Conservation (phyloP, 2,888 invertebrate species). For the Drosophila paucipuncta region DNA sequence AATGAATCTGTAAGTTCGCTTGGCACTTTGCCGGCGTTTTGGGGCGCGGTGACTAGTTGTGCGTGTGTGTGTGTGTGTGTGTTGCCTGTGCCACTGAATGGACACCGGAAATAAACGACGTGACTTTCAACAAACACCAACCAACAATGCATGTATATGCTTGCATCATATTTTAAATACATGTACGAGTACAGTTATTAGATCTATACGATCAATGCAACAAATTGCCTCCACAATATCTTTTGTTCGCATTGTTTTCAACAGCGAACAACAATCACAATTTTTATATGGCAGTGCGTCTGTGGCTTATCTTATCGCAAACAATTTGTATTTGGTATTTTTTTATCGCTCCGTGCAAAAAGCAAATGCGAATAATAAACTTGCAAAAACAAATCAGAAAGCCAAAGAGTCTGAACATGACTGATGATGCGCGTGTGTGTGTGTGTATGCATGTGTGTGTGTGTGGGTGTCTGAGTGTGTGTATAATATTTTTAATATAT, state of each 20-base stretch:
- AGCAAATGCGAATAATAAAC: slow-evolving; percentile 61
- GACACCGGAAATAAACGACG: slow-evolving; percentile 84
- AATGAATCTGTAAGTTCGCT: slow-evolving; percentile 79
- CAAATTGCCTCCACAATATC: not conserved
- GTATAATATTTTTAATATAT: slow-evolving; percentile 22
- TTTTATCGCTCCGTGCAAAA: slow-evolving; percentile 72
- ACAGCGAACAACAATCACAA: slow-evolving; percentile 31
- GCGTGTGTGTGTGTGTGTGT: not conserved
- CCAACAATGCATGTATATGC: slow-evolving; percentile 47
- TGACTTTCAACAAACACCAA: slow-evolving; percentile 80
- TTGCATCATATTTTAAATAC: not conserved
- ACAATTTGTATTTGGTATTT: slow-evolving; percentile 61
- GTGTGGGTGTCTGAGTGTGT: slow-evolving; percentile 9
- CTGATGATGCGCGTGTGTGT: slow-evolving; percentile 49
- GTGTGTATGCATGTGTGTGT: slow-evolving; percentile 1
- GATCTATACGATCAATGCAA: slow-evolving; percentile 12
- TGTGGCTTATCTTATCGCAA: slow-evolving; percentile 67
- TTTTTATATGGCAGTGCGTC: slow-evolving; percentile 29
- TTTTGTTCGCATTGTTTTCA: too few species aligned
- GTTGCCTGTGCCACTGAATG: slow-evolving; percentile 37
- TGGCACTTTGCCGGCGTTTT: slow-evolving; percentile 68
- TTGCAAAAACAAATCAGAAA: slow-evolving; percentile 45
- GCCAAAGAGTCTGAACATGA: slow-evolving; percentile 62
- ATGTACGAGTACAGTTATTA: not conserved
- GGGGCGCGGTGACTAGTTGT: slow-evolving; percentile 30